phyloP scores from a whole-genome alignment of 2,113 vertebrate genomes.

The Cynopterus brachyotis region DNA sequence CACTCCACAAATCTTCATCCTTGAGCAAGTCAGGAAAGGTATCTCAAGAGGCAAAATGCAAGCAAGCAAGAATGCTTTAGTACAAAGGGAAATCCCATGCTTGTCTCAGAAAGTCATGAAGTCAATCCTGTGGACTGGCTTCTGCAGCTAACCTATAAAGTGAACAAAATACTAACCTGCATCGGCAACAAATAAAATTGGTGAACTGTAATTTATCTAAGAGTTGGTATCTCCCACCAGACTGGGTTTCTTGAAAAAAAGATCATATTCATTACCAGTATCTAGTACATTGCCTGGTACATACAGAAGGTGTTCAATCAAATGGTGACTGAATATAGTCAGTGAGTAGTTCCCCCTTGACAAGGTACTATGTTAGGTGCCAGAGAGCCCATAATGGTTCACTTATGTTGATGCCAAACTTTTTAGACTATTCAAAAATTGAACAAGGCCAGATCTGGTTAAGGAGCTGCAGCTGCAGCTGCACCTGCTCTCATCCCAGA shows the following conservation, averaged over 20 bases:
- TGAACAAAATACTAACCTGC: constrained; percentile 2
- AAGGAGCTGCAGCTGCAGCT: constrained; percentile 6
- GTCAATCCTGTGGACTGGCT: neutral
- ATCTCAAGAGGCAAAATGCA: constrained; percentile 14
- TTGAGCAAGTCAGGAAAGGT: constrained; percentile 12
- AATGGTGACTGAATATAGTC: neutral
- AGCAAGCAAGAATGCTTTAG: neutral
- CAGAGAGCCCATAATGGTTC: constrained; percentile 27
- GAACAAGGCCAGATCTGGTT: constrained; percentile 15
- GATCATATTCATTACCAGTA: neutral
- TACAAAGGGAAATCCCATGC: constrained; percentile 11
- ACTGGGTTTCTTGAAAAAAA: neutral
- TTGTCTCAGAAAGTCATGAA: neutral
- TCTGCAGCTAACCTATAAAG: neutral
- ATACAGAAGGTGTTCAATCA: constrained; percentile 31
- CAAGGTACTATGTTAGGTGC: neutral
- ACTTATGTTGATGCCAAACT: constrained; percentile 15
- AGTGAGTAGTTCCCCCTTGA: neutral
- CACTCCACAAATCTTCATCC: neutral
- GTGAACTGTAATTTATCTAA: constrained; percentile 2
- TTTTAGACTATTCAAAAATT: constrained; percentile 38
- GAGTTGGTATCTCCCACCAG: neutral
- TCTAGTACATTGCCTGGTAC: neutral
- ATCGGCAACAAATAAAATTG: constrained; percentile 26
- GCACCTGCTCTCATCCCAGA: constrained; percentile 36